These are phyloP conservation scores for Stictonetta naevosa DNA, from an alignment of 2,113 vertebrate species.

Conservation along the genomic window DNA sequence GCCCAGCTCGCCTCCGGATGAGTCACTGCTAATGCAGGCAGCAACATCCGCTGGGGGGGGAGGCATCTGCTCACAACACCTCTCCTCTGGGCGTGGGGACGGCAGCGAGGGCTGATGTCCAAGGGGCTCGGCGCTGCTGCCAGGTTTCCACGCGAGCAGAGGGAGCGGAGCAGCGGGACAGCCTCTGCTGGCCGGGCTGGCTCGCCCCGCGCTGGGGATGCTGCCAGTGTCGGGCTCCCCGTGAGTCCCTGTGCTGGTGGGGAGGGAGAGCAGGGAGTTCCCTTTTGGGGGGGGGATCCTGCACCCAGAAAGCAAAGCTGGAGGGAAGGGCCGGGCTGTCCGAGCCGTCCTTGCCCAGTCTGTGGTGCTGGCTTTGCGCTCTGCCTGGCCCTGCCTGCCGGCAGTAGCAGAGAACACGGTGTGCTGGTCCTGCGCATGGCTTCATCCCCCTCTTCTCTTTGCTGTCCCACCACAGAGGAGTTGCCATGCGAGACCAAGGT, in stretches of 20 bases:
- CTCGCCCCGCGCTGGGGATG: neutral
- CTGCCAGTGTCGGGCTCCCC: constrained; percentile 6
- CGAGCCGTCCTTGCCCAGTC: neutral
- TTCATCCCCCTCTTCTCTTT: neutral
- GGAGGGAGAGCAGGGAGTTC: neutral
- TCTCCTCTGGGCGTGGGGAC: neutral
- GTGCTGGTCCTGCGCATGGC: fast-evolving
- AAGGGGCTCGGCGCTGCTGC: neutral
- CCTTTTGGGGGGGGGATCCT: neutral
- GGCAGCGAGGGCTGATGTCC: neutral
- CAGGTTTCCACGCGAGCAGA: neutral
- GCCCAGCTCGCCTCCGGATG: neutral
- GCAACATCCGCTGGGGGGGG: neutral
- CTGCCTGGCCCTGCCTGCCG: neutral
- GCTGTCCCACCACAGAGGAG: constrained; percentile 44
- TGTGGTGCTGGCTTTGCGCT: neutral
- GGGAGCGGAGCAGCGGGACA: neutral
- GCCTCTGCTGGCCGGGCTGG: neutral
- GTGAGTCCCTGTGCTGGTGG: fast-evolving
- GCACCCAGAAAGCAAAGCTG: neutral
- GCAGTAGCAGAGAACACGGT: neutral
- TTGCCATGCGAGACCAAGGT: constrained; percentile 68
- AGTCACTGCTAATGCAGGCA: neutral
- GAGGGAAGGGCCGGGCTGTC: neutral
- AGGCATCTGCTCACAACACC: neutral